These are phyloP conservation scores for Apocrypta bakeri DNA, from an alignment of 1,140 invertebrate species.

Conservation along the genomic window DNA sequence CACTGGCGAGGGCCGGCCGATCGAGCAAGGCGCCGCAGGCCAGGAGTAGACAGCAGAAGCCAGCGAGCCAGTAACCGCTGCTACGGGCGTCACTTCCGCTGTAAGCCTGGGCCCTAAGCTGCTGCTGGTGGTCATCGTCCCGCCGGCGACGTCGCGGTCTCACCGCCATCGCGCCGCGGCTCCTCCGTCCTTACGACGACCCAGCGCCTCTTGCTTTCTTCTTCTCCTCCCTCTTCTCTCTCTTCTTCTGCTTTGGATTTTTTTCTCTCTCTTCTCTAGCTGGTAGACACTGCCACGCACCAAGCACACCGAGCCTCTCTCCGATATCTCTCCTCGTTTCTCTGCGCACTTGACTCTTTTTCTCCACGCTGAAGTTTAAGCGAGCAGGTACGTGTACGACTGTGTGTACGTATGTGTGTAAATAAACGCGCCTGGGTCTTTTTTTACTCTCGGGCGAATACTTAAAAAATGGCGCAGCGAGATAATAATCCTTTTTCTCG, in stretches of 20 bases:
- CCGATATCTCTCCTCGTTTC: background rate
- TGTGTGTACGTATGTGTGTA: no score
- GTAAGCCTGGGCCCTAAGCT: background rate
- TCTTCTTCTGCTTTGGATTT: background rate
- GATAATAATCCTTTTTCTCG: background rate
- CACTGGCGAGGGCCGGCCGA: background rate
- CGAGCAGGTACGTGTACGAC: background rate
- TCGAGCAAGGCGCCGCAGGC: constrained; percentile 14
- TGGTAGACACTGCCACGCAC: constrained; percentile 19
- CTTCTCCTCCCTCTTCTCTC: background rate
- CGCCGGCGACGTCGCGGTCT: constrained; percentile 43
- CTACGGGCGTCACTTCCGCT: background rate
- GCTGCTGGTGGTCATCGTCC: constrained; percentile 1
- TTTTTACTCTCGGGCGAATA: no score
- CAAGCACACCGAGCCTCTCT: constrained; percentile 18
- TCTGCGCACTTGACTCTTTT: background rate
- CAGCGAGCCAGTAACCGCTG: background rate
- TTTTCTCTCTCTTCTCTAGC: background rate
- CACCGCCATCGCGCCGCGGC: constrained; percentile 41
- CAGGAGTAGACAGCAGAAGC: constrained; percentile 6
- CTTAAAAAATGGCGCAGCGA: background rate
- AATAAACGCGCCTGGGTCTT: no score
- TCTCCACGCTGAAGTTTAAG: background rate
- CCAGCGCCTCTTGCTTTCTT: constrained; percentile 25
- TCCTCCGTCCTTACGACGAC: constrained; percentile 45